phyloP scores from a whole-genome alignment of 1,140 invertebrate genomes.

The Dysdera silvatica region DNA sequence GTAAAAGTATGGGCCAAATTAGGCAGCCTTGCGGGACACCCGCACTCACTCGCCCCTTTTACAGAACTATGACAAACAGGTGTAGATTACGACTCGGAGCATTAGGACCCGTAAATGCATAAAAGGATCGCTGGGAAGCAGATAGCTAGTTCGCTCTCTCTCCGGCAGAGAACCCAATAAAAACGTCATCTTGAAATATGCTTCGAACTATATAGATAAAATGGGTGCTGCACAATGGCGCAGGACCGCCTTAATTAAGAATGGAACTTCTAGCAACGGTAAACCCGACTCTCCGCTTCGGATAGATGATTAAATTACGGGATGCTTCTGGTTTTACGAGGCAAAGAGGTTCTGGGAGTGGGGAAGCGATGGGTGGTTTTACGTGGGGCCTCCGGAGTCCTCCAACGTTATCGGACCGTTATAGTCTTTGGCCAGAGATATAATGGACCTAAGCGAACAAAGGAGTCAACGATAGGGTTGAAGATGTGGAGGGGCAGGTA shows the following conservation, averaged over 20 bases:
- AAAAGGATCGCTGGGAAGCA: not conserved
- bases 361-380: constrained; percentile 1
- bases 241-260: constrained; percentile 30
- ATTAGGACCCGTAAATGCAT: not conserved
- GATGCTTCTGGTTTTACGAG: constrained; percentile 30
- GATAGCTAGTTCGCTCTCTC: not conserved
- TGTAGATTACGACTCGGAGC: constrained; percentile 25
- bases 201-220: constrained; percentile 30
- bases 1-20: too few species aligned
- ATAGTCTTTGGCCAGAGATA: constrained; percentile 25
- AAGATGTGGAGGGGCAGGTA: too few species aligned
- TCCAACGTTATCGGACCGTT: constrained; percentile 31
- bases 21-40: too few species aligned
- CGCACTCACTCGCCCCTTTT: not conserved
- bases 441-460: constrained; percentile 29
- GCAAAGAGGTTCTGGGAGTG: too few species aligned
- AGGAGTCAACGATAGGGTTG: too few species aligned
- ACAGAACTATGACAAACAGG: constrained; percentile 27
- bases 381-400: not conserved
- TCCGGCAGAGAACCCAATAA: constrained; percentile 27
- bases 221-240: constrained; percentile 18
- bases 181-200: constrained; percentile 32
- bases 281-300: not conserved
- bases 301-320: constrained; percentile 32
- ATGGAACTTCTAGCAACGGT: constrained; percentile 14